Base-by-base conservation (phyloP, 2,888 invertebrate genomes). In the Lepidocyrtinus sp. region DNA sequence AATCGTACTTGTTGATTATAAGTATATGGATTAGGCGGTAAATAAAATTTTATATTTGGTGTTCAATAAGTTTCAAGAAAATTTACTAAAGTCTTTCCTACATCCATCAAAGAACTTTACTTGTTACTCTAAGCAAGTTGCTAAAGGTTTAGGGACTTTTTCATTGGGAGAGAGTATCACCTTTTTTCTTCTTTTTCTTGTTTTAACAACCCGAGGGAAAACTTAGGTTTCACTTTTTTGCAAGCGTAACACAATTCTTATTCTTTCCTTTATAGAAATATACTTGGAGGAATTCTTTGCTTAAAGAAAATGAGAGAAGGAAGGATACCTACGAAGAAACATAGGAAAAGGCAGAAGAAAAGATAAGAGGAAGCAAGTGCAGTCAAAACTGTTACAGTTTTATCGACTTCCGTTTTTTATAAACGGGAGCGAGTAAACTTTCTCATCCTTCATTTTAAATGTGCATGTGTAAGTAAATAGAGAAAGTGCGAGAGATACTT, bases 191-290 rank as follows among this genome's bases (percentile, higher is more conserved):
- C 55, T 25, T 61, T 36, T 45, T 62, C 73, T 45, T 17, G 46
- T 75, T 76, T 63, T 81, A 73, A 61, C 75, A 75, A 75, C 75
- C 75, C 68, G 62, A 72, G 78, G 78, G 78, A 65, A 73, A 78
- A 78, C 72, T 78, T 73, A 78, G 73, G 78, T 78, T 78, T 78
- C 78, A 78, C 78, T 78, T 78, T n/a, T 76, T 78, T 73, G 68
- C 72, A 73, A 78, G 73, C 62, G 78, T 78, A 78, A 78, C 78
- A 78, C 73, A 78, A 73, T 78, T 63, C 65, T 62, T 62, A 68
- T 27, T 74, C 67, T 72, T 63, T 12, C 36, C 36, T 36, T 36
- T 12, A 36, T 36, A 7, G 36, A 12, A 36, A 36, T 36, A 36
- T 7, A 36, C 36, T 7, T 36, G 36, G 5, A 36, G 5, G 12